These are phyloP conservation scores for Drosophila melanogaster DNA, from an alignment of 1,140 invertebrate genomes.

Conservation along the genomic window Release_6_plus_ISO1_MT NT_033777.3:27609501-27610000, in stretches of 20 bases:
- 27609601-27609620: constrained; percentile 34
- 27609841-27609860: constrained; percentile 64
- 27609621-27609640: not conserved
- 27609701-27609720: constrained; percentile 19
- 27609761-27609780: constrained; percentile 63
- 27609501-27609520: constrained; percentile 44
- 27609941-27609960: no score
- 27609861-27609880: constrained; percentile 78
- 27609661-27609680: constrained; percentile 75
- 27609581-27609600: constrained; percentile 43
- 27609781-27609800: constrained; percentile 80
- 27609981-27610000: no score
- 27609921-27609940: no score
- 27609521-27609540: constrained; percentile 55
- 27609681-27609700: constrained; percentile 17
- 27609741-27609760: constrained; percentile 51
- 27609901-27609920: no score
- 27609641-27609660: constrained; percentile 50
- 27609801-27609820: constrained; percentile 32
- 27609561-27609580: constrained; percentile 39
- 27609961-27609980: no score
- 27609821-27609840: constrained; percentile 32
- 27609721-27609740: constrained; percentile 59
- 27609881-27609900: not conserved
- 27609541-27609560: constrained; percentile 32